Evolutionary conservation across 2,888 invertebrate genomes (phyloP).

Genomic region (Mactromeris polynyma): DNA sequence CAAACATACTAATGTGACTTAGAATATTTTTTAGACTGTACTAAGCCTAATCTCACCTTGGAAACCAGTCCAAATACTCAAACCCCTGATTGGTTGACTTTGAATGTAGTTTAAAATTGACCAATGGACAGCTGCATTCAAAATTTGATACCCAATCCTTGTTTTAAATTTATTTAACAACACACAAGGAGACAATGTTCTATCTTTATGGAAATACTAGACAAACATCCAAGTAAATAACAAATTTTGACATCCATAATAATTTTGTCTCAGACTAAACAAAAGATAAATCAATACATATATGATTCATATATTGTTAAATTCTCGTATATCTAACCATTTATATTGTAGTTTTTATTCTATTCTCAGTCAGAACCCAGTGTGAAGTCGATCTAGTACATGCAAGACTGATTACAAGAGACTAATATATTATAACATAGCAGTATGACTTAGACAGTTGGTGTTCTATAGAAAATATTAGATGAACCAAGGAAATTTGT

Average conservation of each 20-base stretch:
- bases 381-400: not conserved
- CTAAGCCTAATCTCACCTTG: no score
- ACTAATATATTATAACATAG: not conserved
- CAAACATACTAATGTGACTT: no score
- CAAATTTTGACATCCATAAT: slow-evolving; percentile 2
- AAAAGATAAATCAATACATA: not conserved
- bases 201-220: not conserved
- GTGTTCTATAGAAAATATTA: not conserved
- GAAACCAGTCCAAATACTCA: no score
- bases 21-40: no score
- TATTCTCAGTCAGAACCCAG: not conserved
- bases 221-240: not conserved
- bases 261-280: slow-evolving; percentile 6
- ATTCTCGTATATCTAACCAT: not conserved
- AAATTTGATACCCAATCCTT: not conserved
- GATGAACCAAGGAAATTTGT: no score
- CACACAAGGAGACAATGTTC: not conserved
- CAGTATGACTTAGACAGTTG: not conserved
- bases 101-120: no score
- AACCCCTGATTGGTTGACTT: no score
- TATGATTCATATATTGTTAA: not conserved
- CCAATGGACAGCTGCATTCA: no score
- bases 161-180: not conserved
- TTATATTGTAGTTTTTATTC: not conserved
- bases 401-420: not conserved